Evolutionary conservation across 1,140 invertebrate genomes (phyloP).

Genomic region (Drosophila nigrodunni): DNA sequence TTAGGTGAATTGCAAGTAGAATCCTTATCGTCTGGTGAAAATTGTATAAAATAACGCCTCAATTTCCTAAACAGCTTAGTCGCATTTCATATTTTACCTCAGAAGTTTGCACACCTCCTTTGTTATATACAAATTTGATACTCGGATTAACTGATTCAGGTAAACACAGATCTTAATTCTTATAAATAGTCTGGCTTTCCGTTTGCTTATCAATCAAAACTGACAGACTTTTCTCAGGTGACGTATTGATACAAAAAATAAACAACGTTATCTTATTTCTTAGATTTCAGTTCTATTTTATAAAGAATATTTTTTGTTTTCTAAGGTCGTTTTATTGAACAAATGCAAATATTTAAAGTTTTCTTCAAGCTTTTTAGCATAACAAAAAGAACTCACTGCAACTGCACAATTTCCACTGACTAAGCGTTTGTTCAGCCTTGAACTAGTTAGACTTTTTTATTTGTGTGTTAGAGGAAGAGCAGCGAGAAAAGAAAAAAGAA

Average conservation of each 20-base stretch:
- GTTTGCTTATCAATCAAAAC: conserved; percentile 21
- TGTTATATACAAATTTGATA: conserved; percentile 16
- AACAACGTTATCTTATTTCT: not conserved
- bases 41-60: conserved; percentile 20
- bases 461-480: conserved; percentile 1
- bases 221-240: conserved; percentile 22
- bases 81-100: conserved; percentile 18
- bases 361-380: not conserved
- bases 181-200: conserved; percentile 18
- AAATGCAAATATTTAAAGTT: not conserved
- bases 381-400: conserved; percentile 1
- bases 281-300: not conserved
- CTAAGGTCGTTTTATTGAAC: conserved; percentile 12
- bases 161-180: conserved; percentile 19
- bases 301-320: not conserved
- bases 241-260: conserved; percentile 9
- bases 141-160: not conserved
- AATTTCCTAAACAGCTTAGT: conserved; percentile 19
- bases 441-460: conserved; percentile 21
- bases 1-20: not conserved
- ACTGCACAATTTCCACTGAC: conserved; percentile 17
- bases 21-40: conserved; percentile 25
- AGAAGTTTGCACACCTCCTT: conserved; percentile 22
- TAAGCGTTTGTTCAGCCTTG: conserved; percentile 33
- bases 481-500: conserved; percentile 6